phyloP scores from a whole-genome alignment of 1,140 invertebrate genomes.

The Hylaeus anthracinus region DNA sequence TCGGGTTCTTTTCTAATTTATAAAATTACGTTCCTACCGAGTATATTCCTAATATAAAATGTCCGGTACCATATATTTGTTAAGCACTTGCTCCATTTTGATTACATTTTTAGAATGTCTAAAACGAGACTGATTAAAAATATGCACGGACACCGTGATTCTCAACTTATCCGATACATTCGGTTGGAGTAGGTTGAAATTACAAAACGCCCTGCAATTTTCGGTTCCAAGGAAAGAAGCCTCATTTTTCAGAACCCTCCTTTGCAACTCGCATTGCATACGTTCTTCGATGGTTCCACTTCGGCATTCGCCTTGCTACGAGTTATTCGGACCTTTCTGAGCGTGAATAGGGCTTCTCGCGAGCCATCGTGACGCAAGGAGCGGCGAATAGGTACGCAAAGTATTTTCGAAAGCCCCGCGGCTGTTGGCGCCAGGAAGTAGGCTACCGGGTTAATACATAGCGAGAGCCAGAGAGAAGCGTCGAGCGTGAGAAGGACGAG shows the following conservation, averaged over 20 bases:
- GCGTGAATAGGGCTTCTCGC: conserved; percentile 42
- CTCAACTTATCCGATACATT: too few relatives aligned
- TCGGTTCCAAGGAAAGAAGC: neutral
- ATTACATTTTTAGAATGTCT: too few relatives aligned
- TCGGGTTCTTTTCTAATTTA: too few relatives aligned
- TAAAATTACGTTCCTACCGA: too few relatives aligned
- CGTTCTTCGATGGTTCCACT: too few relatives aligned
- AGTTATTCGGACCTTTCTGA: conserved; percentile 19
- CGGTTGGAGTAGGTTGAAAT: too few relatives aligned
- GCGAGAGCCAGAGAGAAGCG: conserved; percentile 29
- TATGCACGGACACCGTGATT: too few relatives aligned
- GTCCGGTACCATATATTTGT: too few relatives aligned
- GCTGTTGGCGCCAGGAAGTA: conserved; percentile 67
- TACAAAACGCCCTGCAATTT: neutral
- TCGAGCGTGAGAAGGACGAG: conserved; percentile 2
- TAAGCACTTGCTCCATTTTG: too few relatives aligned
- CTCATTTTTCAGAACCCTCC: neutral
- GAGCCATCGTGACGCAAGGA: conserved; percentile 20
- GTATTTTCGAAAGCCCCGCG: conserved; percentile 76
- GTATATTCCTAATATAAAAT: too few relatives aligned
- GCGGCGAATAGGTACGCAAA: conserved; percentile 56
- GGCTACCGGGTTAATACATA: conserved; percentile 73
- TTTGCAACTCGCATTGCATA: too few relatives aligned
- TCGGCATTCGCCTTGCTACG: neutral
- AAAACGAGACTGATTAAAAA: too few relatives aligned